A percentile compares a stretch with the other conserved stretches of the same genome.
Evolutionary conservation across 2,113 vertebrate genomes (phyloP).

Genomic region (Pygathrix nemaeus): DNA sequence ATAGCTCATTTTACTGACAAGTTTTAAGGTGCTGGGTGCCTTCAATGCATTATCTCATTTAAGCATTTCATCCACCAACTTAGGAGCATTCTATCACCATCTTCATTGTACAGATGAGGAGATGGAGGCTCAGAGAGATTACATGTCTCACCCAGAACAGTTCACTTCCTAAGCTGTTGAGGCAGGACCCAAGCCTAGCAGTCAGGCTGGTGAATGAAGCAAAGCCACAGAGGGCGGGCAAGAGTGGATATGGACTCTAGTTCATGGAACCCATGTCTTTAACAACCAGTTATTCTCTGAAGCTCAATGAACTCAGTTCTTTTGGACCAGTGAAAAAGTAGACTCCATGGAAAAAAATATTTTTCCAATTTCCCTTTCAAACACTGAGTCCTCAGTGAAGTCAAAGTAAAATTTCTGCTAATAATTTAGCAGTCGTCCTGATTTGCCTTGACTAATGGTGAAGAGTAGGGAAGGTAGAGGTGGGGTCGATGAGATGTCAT

Average conservation of each 20-base stretch:
- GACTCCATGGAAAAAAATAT: not conserved
- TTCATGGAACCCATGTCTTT: not conserved
- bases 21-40: not conserved
- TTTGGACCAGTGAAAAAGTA: not conserved
- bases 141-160: not conserved
- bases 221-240: not conserved
- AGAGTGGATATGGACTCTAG: not conserved
- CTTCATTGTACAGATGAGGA: not conserved
- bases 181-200: not conserved
- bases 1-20: not conserved
- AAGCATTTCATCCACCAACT: not conserved
- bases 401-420: not conserved
- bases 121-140: not conserved
- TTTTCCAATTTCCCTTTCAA: not conserved
- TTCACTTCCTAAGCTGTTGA: not conserved
- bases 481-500: not conserved
- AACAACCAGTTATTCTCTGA: not conserved
- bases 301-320: not conserved
- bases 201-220: not conserved
- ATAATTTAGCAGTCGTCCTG: not conserved
- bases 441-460: not conserved
- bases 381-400: not conserved
- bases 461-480: not conserved
- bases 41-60: slow-evolving; percentile 16
- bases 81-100: not conserved